A percentile compares a stretch with the other conserved stretches of the same genome.
These are phyloP conservation scores for Melanophora roralis DNA, from an alignment of 2,888 invertebrate species.

Conservation along the genomic window DNA sequence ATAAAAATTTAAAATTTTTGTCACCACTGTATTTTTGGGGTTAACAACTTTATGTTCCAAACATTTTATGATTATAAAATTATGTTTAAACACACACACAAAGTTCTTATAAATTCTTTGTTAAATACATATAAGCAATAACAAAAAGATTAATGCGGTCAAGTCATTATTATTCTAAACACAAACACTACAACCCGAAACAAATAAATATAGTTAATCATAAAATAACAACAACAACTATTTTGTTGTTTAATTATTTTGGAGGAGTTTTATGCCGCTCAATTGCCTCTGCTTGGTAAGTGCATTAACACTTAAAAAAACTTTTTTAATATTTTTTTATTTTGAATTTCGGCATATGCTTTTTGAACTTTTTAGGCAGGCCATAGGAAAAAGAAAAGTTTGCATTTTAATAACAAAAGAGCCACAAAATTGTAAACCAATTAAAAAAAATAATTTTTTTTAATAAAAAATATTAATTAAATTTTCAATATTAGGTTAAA, in stretches of 20 bases:
- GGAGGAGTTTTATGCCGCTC: background rate
- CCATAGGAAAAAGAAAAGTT: slow-evolving; percentile 15
- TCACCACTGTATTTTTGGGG: background rate
- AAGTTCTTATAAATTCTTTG: background rate
- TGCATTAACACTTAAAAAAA: slow-evolving; percentile 50
- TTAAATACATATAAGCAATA: slow-evolving; percentile 12
- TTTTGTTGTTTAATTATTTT: background rate
- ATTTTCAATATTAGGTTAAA: too few species aligned
- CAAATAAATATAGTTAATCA: too few species aligned
- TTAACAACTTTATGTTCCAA: slow-evolving; percentile 33
- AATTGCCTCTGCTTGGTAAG: too few species aligned
- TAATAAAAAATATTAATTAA: too few species aligned
- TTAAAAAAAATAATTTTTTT: too few species aligned
- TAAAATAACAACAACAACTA: background rate
- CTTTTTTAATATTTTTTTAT: background rate
- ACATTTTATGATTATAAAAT: background rate
- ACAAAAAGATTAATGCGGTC: slow-evolving; percentile 39
- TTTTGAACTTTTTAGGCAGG: slow-evolving; percentile 28
- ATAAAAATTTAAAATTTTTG: too few species aligned
- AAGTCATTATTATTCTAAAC: slow-evolving; percentile 22
- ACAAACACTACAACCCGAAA: background rate
- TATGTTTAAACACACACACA: background rate
- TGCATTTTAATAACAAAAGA: too few species aligned
- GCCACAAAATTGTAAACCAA: too few species aligned
- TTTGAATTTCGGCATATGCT: background rate